These are phyloP conservation scores for Chiroxiphia lanceolata DNA, from an alignment of 2,797 vertebrate genomes.

Conservation along the genomic window DNA sequence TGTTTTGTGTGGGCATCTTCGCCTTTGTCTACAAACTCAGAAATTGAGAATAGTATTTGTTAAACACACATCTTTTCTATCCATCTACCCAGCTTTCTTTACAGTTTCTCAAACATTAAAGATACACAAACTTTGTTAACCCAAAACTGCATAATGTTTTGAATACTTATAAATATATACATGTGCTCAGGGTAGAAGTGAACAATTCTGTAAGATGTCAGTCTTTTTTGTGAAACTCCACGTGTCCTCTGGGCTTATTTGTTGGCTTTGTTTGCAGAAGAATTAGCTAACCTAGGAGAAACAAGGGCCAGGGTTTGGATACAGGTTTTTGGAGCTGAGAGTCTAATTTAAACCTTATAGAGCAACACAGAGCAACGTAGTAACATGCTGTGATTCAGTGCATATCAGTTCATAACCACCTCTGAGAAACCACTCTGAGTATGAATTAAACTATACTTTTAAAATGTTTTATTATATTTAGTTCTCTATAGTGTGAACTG, in stretches of 20 bases:
- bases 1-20: background rate
- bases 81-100: background rate
- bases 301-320: background rate
- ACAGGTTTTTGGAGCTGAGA: background rate
- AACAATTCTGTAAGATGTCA: background rate
- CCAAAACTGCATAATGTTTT: background rate
- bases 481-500: background rate
- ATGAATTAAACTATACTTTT: slow-evolving; percentile 7
- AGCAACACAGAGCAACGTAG: background rate
- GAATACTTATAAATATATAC: background rate
- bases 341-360: background rate
- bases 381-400: background rate
- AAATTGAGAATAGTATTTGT: background rate
- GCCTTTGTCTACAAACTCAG: background rate
- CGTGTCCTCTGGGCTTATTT: background rate
- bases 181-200: background rate
- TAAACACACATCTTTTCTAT: background rate
- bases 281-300: background rate
- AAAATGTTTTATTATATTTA: slow-evolving; percentile 22
- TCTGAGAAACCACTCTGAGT: background rate
- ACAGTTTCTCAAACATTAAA: background rate
- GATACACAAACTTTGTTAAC: background rate
- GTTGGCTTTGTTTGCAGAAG: background rate
- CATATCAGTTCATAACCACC: background rate
- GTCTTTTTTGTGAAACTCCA: background rate